Conservation (phyloP, 2,113 vertebrate genomes). For the Corythornis madagascariensis region DNA sequence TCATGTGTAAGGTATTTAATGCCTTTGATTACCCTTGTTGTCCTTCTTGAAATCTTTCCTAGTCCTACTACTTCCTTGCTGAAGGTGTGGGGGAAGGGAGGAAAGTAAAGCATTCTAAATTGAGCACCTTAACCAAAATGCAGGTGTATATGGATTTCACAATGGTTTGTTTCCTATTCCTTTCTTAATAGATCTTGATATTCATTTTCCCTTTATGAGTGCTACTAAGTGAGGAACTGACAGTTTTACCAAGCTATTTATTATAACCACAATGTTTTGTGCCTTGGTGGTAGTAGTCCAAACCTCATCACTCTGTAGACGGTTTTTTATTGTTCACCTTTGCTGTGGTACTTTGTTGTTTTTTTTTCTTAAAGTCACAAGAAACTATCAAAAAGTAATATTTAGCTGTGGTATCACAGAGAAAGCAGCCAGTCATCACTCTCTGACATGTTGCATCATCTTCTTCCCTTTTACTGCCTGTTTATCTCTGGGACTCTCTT, state of each 20-base stretch:
- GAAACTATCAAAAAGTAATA: not conserved
- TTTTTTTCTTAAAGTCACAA: not conserved
- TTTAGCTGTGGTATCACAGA: not conserved
- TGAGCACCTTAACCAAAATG: not conserved
- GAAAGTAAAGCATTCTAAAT: not conserved
- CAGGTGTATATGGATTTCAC: not conserved
- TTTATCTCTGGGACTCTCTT: not conserved
- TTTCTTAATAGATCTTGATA: not conserved
- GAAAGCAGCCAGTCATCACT: not conserved
- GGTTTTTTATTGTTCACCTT: not conserved
- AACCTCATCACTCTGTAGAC: fast-evolving
- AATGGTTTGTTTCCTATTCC: not conserved
- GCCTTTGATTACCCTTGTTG: not conserved
- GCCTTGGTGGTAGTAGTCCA: not conserved
- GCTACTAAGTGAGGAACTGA: not conserved
- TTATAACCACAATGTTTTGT: not conserved
- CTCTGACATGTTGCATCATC: not conserved
- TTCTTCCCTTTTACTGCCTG: not conserved
- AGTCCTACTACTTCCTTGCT: not conserved
- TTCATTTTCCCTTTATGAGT: not conserved
- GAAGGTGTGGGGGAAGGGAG: not conserved
- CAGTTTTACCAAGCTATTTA: not conserved
- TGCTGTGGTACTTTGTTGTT: not conserved
- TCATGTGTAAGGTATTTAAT: not conserved
- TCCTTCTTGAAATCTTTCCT: not conserved